These are phyloP conservation scores for Platichthys flesus DNA, from an alignment of 2,113 vertebrate species.

Conservation along the genomic window DNA sequence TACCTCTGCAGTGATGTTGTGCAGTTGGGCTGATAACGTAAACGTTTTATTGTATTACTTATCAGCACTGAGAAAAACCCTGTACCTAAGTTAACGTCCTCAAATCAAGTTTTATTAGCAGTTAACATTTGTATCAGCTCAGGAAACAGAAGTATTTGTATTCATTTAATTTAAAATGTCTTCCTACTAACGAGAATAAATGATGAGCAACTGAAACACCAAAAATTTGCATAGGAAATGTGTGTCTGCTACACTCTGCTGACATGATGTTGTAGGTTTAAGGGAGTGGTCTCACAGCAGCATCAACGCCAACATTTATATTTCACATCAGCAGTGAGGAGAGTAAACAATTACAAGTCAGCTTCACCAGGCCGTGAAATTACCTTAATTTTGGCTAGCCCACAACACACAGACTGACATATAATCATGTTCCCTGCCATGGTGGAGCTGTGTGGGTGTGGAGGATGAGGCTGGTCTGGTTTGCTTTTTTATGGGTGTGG, in stretches of 20 bases:
- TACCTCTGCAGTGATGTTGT: too few relatives aligned
- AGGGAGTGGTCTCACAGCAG: neutral
- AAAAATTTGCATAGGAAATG: too few relatives aligned
- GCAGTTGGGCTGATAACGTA: too few relatives aligned
- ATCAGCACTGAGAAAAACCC: too few relatives aligned
- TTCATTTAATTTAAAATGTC: too few relatives aligned
- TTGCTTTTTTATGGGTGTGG: neutral
- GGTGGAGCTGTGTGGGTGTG: conserved; percentile 16
- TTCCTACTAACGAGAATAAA: too few relatives aligned
- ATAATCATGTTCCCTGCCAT: conserved; percentile 17
- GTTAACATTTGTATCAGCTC: too few relatives aligned
- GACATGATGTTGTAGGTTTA: neutral
- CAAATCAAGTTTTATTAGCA: too few relatives aligned
- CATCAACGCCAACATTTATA: conserved; percentile 11
- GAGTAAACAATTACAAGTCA: conserved; percentile 38
- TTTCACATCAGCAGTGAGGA: conserved; percentile 7
- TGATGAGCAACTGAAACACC: too few relatives aligned
- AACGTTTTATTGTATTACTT: too few relatives aligned
- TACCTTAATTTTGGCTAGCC: conserved; percentile 77
- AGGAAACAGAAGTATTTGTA: too few relatives aligned
- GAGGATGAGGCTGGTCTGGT: neutral
- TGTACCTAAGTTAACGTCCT: too few relatives aligned
- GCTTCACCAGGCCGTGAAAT: conserved; percentile 80
- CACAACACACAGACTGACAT: conserved; percentile 50
- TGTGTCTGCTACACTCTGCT: neutral